A percentile compares a stretch with the other conserved stretches of the same genome.
phyloP scores from a whole-genome alignment of 2,113 vertebrate genomes.

The Corythoichthys intestinalis region DNA sequence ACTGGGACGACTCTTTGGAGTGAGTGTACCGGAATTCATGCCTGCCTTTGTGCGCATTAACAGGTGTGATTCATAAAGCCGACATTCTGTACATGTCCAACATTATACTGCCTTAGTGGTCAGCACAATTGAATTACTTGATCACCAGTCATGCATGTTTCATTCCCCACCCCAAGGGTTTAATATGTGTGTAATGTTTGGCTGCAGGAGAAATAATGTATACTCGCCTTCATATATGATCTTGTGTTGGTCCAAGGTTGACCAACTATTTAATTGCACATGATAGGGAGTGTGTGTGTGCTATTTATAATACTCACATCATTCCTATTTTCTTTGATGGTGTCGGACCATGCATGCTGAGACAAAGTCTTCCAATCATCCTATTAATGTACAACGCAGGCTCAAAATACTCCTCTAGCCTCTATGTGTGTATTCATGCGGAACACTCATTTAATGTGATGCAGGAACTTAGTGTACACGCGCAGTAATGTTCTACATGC shows the following conservation, averaged over 20 bases:
- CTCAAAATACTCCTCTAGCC: conserved; percentile 42
- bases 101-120: background rate
- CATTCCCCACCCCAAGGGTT: background rate
- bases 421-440: conserved; percentile 24
- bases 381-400: conserved; percentile 51
- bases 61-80: conserved; percentile 11
- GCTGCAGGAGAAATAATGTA: background rate
- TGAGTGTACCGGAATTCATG: background rate
- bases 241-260: background rate
- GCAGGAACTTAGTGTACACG: conserved; percentile 2
- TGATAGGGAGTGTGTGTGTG: conserved; percentile 29
- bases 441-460: conserved; percentile 4
- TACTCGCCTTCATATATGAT: conserved; percentile 4
- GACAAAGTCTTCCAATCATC: conserved; percentile 46
- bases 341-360: conserved; percentile 51
- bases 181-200: background rate
- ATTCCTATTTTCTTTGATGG: conserved; percentile 43
- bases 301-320: conserved; percentile 43
- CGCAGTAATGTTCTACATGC: background rate
- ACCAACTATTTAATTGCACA: conserved; percentile 1
- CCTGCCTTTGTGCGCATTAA: conserved; percentile 3
- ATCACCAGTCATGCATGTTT: conserved; percentile 5
- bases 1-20: background rate
- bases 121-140: conserved; percentile 4
- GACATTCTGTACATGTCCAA: background rate